A percentile compares a stretch with the other conserved stretches of the same genome.
Evolutionary conservation across 2,797 vertebrate species (phyloP).

Genomic region (Pelochelys cantorii): DNA sequence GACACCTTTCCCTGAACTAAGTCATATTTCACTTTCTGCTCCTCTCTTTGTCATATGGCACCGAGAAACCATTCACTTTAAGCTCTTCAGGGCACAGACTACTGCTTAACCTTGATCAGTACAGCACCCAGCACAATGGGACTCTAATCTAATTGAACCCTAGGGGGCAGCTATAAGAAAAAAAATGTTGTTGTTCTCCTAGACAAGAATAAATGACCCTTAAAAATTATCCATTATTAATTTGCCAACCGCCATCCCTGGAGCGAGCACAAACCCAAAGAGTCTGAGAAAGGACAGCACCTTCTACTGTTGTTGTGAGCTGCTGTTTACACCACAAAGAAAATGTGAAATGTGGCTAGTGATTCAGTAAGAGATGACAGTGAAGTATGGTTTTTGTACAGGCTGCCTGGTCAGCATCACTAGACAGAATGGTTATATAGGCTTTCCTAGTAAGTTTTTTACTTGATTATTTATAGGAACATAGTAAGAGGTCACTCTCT

Average conservation of each 20-base stretch:
- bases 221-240: neutral
- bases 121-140: neutral
- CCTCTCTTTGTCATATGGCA: neutral
- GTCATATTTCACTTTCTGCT: neutral
- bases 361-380: neutral
- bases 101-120: neutral
- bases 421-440: neutral
- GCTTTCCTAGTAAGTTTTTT: neutral
- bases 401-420: neutral
- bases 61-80: neutral
- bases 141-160: neutral
- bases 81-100: neutral
- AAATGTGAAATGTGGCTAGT: neutral
- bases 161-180: neutral
- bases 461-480: neutral
- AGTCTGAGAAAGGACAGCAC: neutral
- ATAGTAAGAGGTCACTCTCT: neutral
- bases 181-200: neutral
- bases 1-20: fast-evolving
- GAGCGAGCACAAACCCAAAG: neutral
- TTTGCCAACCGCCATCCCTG: neutral
- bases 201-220: neutral
- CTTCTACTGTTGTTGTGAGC: neutral
- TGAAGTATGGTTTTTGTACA: neutral
- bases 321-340: neutral